These are phyloP conservation scores for Fissipunctia ypsillon DNA, from an alignment of 2,888 invertebrate genomes.

Conservation along the genomic window DNA sequence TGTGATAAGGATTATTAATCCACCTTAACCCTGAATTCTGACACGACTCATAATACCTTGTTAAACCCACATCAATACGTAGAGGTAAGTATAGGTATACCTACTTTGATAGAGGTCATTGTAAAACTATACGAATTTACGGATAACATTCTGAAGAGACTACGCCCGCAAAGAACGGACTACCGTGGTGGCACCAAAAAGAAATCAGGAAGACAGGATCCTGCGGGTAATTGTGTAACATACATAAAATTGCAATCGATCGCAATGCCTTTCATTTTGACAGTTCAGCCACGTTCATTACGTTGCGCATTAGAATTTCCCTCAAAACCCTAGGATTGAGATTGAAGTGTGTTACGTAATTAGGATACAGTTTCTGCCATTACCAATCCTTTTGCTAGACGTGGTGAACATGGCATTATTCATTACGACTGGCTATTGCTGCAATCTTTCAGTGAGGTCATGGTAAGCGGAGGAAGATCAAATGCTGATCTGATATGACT, in stretches of 20 bases:
- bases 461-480: too few species aligned
- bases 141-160: too few species aligned
- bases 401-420: too few species aligned
- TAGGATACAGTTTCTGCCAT: not conserved
- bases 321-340: too few species aligned
- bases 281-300: too few species aligned
- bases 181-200: not conserved
- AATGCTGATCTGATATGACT: too few species aligned
- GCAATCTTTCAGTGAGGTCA: not conserved
- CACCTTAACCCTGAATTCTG: constrained; percentile 7
- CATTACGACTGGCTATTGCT: not conserved
- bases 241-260: too few species aligned
- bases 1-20: not conserved
- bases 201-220: not conserved
- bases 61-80: constrained; percentile 23
- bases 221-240: too few species aligned
- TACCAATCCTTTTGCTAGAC: not conserved
- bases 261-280: too few species aligned
- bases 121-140: not conserved
- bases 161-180: not conserved
- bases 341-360: too few species aligned
- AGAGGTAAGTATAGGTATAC: not conserved
- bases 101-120: not conserved
- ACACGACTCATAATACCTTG: constrained; percentile 1
- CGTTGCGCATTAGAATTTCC: too few species aligned